Base-by-base conservation (phyloP, 92 coral and sea anemone genomes). In the Scolanthus callimorphus region DNA sequence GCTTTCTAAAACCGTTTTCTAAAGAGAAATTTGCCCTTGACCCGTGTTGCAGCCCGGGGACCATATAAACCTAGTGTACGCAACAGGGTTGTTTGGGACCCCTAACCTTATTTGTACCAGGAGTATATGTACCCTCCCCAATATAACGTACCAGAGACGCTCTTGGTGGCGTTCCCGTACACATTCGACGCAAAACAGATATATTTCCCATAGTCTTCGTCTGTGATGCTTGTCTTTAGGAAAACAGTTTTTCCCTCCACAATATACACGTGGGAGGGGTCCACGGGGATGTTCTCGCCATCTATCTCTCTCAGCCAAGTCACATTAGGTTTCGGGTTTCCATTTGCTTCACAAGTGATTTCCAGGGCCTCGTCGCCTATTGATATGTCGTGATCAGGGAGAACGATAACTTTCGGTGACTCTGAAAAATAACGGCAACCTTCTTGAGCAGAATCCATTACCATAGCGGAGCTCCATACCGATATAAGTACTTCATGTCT, bases 261-360 rank as follows among this genome's bases (percentile, higher is more conserved):
- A 20, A 8, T 8, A 29, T 22, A 39, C 11, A 67, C 25, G 57
- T 62, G 31, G 29, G 63, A 23, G 3, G 37, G 20, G 31, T 59
- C 54, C 52, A 78, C 73, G 3, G 80, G 80, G 17, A 29, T 25
- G 23, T 59, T 44, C 4, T 23, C 17, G 3, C 67, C 83, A 0
- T 4, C 46, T 1, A 78, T 51, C 59, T 68, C 65, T 49, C 39
- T 63, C 27, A 74, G 51, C 90, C 90, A 87, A 55, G 47, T 72
- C 13, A 87, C 71, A 0, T 63, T 53, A 12, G 96, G 96, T 15
- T 28, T 26, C 25, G 96, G 96, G 55, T 87, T 87, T 2, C 96
- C 96, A 0, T 56, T 62, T n/a, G 80, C 96, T 13, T 19, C 25
- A 55, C 96, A 87, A 23, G 55, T 39, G 26, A 69, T 48, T 15